A percentile compares a stretch with the other conserved stretches of the same genome.
These are phyloP conservation scores for Zaprionus kolodkinae DNA, from an alignment of 1,140 invertebrate species.

Conservation along the genomic window DNA sequence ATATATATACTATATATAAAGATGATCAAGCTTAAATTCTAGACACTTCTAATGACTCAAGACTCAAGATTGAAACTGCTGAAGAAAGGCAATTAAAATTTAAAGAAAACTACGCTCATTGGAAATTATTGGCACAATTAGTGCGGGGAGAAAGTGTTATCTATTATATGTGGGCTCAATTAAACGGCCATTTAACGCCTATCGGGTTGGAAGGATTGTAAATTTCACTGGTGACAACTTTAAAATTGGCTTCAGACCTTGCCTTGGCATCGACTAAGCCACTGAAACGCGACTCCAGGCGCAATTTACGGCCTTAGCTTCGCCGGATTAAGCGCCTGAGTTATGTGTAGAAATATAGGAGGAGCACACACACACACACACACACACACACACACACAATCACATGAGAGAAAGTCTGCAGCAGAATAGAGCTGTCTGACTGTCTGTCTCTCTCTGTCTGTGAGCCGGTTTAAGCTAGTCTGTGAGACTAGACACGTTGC, in stretches of 20 bases:
- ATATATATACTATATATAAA: background rate
- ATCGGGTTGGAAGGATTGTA: slow-evolving; percentile 7
- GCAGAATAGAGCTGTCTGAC: slow-evolving; percentile 29
- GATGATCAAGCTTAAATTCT: background rate
- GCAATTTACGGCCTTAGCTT: slow-evolving; percentile 55
- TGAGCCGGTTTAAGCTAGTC: slow-evolving; percentile 51
- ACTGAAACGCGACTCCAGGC: slow-evolving; percentile 46
- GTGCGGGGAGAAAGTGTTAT: background rate
- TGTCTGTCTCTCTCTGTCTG: slow-evolving; percentile 24
- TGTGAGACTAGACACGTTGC: slow-evolving; percentile 31
- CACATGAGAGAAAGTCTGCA: slow-evolving; percentile 8
- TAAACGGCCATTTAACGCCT: slow-evolving; percentile 43
- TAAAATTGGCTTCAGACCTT: slow-evolving; percentile 52
- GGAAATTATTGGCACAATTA: slow-evolving; percentile 4
- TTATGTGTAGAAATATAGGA: slow-evolving; percentile 57
- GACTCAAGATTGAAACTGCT: background rate
- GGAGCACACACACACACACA: slow-evolving; percentile 8
- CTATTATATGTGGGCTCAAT: slow-evolving; percentile 20
- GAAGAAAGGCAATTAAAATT: background rate
- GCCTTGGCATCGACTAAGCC: slow-evolving; percentile 31
- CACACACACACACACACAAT: no score
- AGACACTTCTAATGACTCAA: background rate
- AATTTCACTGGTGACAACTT: slow-evolving; percentile 52
- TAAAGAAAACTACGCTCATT: background rate
- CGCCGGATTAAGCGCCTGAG: slow-evolving; percentile 47